Percentiles rank a stretch among this genome's conserved stretches.
Evolutionary conservation across 37 sponge, comb jelly and placozoan genomes (phyloP).

Genomic region (Hexactinellida sp.): DNA sequence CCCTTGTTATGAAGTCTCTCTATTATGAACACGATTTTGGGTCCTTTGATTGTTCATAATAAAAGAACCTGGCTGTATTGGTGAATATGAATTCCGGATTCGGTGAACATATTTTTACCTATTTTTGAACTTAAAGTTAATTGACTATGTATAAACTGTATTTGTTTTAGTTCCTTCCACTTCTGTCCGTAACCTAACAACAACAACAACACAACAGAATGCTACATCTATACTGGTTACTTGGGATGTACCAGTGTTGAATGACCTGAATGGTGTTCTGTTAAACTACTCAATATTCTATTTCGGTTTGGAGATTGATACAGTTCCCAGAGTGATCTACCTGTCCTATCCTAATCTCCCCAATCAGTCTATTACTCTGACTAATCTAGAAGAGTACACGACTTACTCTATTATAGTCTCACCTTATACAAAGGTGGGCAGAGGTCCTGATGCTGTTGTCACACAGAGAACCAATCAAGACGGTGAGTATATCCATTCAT

Average conservation of each 20-base stretch:
- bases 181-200: constrained; percentile 11
- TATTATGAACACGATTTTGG: too few relatives aligned
- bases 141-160: too few relatives aligned
- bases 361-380: background rate
- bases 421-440: background rate
- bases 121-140: too few relatives aligned
- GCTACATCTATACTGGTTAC: background rate
- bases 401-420: background rate
- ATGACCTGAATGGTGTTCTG: constrained; percentile 12
- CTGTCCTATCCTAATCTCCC: background rate
- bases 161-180: background rate
- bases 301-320: background rate
- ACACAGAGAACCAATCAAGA: constrained; percentile 13
- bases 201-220: background rate
- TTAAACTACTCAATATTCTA: background rate
- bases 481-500: background rate
- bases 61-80: too few relatives aligned
- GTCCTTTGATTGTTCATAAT: too few relatives aligned
- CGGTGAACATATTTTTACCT: too few relatives aligned
- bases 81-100: too few relatives aligned
- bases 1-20: too few relatives aligned
- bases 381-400: background rate
- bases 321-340: constrained; percentile 11
- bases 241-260: background rate
- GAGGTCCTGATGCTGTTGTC: constrained; percentile 7